Percentiles rank a stretch among this genome's conserved stretches.
phyloP scores from a whole-genome alignment of 2,113 vertebrate genomes.

The Oryzias woworae region DNA sequence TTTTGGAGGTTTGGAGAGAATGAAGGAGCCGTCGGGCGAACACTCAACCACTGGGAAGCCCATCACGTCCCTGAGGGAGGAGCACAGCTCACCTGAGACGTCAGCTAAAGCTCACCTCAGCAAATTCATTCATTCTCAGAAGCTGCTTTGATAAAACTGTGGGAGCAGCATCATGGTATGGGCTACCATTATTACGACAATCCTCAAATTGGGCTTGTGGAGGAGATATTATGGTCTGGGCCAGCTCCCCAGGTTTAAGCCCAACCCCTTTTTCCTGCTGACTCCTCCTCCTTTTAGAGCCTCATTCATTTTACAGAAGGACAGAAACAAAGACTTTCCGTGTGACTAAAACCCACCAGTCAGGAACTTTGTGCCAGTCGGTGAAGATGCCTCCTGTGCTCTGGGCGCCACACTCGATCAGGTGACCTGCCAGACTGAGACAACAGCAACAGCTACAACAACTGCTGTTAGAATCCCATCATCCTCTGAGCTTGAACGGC shows the following conservation, averaged over 20 bases:
- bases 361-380: slow-evolving; percentile 84
- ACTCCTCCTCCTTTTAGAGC: too few relatives aligned
- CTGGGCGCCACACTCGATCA: slow-evolving; percentile 87
- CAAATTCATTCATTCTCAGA: too few relatives aligned
- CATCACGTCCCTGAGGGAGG: slow-evolving; percentile 80
- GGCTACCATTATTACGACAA: too few relatives aligned
- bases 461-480: background rate
- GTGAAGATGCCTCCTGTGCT: slow-evolving; percentile 88
- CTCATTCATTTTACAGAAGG: too few relatives aligned
- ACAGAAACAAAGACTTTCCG: background rate
- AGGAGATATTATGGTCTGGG: too few relatives aligned
- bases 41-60: slow-evolving; percentile 86
- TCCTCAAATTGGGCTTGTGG: too few relatives aligned
- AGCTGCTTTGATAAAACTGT: too few relatives aligned
- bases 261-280: too few relatives aligned
- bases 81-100: background rate
- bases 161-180: too few relatives aligned
- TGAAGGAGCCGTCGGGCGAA: slow-evolving; percentile 80
- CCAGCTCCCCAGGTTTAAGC: too few relatives aligned
- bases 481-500: too few relatives aligned
- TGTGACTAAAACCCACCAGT: slow-evolving; percentile 73
- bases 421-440: slow-evolving; percentile 84
- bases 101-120: too few relatives aligned
- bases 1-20: slow-evolving; percentile 80
- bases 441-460: background rate